These are phyloP conservation scores for Saxidomus purpurata DNA, from an alignment of 1,140 invertebrate species.

Conservation along the genomic window DNA sequence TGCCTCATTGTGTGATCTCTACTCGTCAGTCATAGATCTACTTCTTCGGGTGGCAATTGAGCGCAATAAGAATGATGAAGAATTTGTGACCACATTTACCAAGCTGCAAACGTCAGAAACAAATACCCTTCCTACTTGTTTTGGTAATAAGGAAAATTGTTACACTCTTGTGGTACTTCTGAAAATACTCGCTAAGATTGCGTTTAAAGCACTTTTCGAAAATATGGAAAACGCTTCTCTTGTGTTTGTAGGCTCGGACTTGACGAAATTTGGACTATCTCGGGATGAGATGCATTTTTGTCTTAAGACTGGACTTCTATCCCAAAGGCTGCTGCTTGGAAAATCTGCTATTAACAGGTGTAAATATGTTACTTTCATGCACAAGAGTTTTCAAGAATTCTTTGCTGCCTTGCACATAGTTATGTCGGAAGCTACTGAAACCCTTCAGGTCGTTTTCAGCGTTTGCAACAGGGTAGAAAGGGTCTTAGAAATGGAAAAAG, in stretches of 20 bases:
- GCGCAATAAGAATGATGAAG: background rate
- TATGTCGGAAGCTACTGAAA: background rate
- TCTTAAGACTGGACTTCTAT: background rate
- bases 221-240: background rate
- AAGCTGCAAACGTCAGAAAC: background rate
- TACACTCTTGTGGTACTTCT: background rate
- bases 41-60: background rate
- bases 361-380: background rate
- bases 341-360: background rate
- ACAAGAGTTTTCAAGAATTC: conserved; percentile 8
- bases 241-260: background rate
- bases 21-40: background rate
- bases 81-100: background rate
- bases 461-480: background rate
- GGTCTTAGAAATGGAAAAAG: conserved; percentile 4
- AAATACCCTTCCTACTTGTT: background rate
- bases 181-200: background rate
- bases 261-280: background rate
- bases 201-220: background rate
- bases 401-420: background rate
- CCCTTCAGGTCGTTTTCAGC: background rate
- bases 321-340: background rate
- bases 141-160: background rate
- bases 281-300: background rate
- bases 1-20: background rate